A percentile compares a stretch with the other conserved stretches of the same genome.
Evolutionary conservation across 2,888 invertebrate species (phyloP).

Genomic region (Lepetodrilus schrolli): DNA sequence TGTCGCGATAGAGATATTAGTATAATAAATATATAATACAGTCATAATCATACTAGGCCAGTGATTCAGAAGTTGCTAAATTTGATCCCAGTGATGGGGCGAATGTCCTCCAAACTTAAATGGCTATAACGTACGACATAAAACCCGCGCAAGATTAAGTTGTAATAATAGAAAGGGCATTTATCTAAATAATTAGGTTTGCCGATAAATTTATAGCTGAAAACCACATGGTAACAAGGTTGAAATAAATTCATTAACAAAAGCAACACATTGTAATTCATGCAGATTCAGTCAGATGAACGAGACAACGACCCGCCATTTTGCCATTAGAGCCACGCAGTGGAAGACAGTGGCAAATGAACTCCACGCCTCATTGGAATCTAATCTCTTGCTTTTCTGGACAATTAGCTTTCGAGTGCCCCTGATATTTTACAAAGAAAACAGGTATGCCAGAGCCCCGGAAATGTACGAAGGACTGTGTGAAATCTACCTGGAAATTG

Average conservation of each 20-base stretch:
- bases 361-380: neutral
- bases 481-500: constrained; percentile 13
- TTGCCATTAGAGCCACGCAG: neutral
- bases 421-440: neutral
- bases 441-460: neutral
- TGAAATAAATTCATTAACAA: neutral
- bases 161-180: neutral
- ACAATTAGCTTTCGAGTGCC: neutral
- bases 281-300: neutral
- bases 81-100: too few species aligned
- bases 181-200: neutral
- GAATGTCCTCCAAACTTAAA: neutral
- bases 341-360: neutral
- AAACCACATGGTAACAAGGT: constrained; percentile 10
- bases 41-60: too few species aligned
- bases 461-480: neutral
- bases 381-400: neutral
- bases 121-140: neutral
- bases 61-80: too few species aligned
- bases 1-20: too few species aligned
- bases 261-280: neutral
- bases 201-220: constrained; percentile 7
- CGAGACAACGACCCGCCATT: constrained; percentile 15
- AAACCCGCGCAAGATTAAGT: neutral
- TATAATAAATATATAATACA: too few species aligned